Conservation (phyloP, 2,113 vertebrate species). For the Ornithorhynchus anatinus region DNA sequence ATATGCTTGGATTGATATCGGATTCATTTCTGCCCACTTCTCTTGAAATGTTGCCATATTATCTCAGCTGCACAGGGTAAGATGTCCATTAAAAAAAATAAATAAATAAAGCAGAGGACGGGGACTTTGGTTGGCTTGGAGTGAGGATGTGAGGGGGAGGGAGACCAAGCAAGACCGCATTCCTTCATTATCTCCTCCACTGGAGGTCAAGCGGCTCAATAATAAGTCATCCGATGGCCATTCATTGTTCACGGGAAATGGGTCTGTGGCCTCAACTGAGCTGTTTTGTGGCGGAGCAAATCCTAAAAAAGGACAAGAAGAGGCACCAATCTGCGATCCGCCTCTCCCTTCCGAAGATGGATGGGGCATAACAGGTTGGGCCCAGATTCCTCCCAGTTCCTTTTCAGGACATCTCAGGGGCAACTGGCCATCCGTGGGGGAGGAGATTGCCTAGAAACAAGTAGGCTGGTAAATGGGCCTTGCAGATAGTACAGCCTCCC, state of each 20-base stretch:
- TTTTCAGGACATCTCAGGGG: too few species aligned
- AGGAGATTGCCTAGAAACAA: too few species aligned
- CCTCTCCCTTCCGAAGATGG: neutral
- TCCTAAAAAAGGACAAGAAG: neutral
- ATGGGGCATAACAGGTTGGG: neutral
- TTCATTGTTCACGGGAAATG: neutral
- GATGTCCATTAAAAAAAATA: neutral
- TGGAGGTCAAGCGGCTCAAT: neutral
- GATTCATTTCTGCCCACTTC: neutral
- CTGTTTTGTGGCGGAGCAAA: neutral
- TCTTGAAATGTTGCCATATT: too few species aligned
- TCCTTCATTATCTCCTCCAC: too few species aligned
- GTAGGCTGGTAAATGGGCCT: too few species aligned
- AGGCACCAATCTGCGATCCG: neutral
- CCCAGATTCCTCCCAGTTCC: neutral
- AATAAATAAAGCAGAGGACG: constrained; percentile 10
- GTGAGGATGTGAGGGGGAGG: too few species aligned
- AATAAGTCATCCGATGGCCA: neutral
- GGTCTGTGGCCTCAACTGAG: neutral
- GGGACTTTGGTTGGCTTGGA: too few species aligned
- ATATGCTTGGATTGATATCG: constrained; percentile 13
- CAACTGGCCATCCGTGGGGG: too few species aligned
- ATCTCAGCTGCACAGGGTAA: neutral
- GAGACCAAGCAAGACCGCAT: too few species aligned
- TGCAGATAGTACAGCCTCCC: too few species aligned